Conservation (phyloP, 2,888 invertebrate species). For the Agrotis exclamationis region DNA sequence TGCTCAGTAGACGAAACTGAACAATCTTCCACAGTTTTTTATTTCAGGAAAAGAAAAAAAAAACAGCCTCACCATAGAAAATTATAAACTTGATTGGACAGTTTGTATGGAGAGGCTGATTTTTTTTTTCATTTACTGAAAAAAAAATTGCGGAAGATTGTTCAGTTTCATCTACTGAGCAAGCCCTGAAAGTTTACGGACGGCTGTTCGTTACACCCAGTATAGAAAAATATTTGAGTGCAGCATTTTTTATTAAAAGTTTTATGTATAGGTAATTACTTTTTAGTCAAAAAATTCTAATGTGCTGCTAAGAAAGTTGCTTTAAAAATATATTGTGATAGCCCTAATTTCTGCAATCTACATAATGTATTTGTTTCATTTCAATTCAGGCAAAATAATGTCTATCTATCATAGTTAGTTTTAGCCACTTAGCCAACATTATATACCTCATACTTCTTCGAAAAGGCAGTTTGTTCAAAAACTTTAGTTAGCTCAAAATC, state of each 20-base stretch:
- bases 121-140: too few relatives aligned
- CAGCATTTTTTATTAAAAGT: slow-evolving; percentile 1
- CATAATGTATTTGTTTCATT: not conserved
- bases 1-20: too few relatives aligned
- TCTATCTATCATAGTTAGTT: slow-evolving; percentile 4
- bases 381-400: not conserved
- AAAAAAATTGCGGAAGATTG: too few relatives aligned
- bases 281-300: not conserved
- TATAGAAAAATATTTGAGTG: slow-evolving; percentile 2
- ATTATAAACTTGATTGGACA: too few relatives aligned
- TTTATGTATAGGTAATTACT: slow-evolving; percentile 10
- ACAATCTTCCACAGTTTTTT: too few relatives aligned
- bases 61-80: too few relatives aligned
- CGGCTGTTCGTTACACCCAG: too few relatives aligned
- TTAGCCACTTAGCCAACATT: slow-evolving; percentile 27
- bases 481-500: slow-evolving; percentile 30
- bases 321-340: not conserved
- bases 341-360: not conserved
- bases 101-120: too few relatives aligned
- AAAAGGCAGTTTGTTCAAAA: slow-evolving; percentile 38
- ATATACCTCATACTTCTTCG: slow-evolving; percentile 35
- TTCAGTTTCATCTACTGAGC: too few relatives aligned
- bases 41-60: too few relatives aligned
- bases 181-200: too few relatives aligned
- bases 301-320: not conserved